phyloP scores from a whole-genome alignment of 2,113 vertebrate genomes.

The Phalacrocorax aristotelis region DNA sequence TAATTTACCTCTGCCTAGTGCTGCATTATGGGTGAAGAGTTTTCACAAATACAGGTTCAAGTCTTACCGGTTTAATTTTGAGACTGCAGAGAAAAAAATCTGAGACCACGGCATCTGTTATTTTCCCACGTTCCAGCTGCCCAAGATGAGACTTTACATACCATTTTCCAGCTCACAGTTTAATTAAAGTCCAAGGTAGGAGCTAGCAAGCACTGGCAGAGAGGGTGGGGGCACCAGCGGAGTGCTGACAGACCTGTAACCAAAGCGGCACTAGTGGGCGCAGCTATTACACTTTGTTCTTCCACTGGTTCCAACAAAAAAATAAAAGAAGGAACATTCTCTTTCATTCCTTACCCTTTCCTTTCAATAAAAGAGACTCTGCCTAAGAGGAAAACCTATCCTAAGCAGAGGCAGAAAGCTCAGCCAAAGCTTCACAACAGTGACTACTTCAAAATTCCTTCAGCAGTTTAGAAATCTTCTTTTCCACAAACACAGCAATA shows the following conservation, averaged over 20 bases:
- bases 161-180: background rate
- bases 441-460: background rate
- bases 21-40: background rate
- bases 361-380: background rate
- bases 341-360: background rate
- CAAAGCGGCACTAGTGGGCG: background rate
- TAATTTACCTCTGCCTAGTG: background rate
- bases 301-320: background rate
- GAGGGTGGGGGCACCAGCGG: background rate
- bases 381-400: background rate
- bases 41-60: background rate
- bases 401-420: background rate
- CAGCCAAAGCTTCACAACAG: rapidly evolving
- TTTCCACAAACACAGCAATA: background rate
- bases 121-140: background rate
- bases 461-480: background rate
- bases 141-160: background rate
- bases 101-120: background rate
- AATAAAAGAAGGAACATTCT: background rate
- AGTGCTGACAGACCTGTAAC: background rate
- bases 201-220: background rate
- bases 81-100: background rate
- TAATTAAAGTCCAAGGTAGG: background rate
- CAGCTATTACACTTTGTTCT: background rate
- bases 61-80: background rate